Evolutionary conservation across 2,888 invertebrate genomes (phyloP).

Genomic region (Caenorhabditis parvicauda): DNA sequence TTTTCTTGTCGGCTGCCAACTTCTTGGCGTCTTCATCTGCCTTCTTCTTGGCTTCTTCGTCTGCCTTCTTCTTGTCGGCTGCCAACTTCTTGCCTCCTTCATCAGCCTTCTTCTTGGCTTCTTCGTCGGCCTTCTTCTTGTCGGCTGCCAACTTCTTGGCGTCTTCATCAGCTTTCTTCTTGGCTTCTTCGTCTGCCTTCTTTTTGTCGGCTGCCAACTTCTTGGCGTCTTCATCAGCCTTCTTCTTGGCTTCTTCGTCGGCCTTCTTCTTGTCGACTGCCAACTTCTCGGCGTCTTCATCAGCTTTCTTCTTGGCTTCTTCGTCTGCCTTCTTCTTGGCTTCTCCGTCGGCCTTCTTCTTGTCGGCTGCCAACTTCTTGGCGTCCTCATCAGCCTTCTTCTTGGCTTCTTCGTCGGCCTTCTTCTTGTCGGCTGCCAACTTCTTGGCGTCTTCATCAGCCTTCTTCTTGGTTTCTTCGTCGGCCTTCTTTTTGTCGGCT

Average conservation of each 20-base stretch:
- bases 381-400: conserved; percentile 12
- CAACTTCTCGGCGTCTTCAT: neutral
- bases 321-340: neutral
- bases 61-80: conserved; percentile 9
- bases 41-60: conserved; percentile 11
- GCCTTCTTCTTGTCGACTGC: neutral
- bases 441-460: conserved; percentile 7
- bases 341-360: neutral
- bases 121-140: conserved; percentile 3
- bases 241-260: neutral
- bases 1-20: conserved; percentile 1
- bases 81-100: conserved; percentile 11
- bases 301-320: neutral
- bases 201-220: conserved; percentile 2
- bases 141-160: conserved; percentile 9
- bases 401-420: conserved; percentile 1
- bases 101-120: conserved; percentile 8
- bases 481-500: conserved; percentile 3
- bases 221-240: neutral
- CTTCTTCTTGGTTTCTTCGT: conserved; percentile 10
- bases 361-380: conserved; percentile 1
- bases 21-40: conserved; percentile 8
- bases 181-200: conserved; percentile 8
- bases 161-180: conserved; percentile 8
- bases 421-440: neutral